A percentile compares a stretch with the other conserved stretches of the same genome.
Evolutionary conservation across 1,140 invertebrate genomes (phyloP).

Genomic region (Trichomalopsis sarcophagae): DNA sequence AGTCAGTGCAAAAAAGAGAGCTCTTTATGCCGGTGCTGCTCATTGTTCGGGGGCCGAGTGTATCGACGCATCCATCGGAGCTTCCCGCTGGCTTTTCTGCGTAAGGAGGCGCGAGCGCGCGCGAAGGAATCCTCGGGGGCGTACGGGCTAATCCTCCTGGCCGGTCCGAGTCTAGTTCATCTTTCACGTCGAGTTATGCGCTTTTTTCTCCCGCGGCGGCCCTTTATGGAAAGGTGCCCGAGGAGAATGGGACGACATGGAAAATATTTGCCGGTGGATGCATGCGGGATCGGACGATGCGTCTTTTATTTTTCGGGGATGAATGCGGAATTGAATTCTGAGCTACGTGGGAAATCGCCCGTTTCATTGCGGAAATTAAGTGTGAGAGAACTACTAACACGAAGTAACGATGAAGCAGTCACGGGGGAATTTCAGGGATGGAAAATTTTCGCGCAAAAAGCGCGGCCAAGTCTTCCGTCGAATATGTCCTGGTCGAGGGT

Average conservation of each 20-base stretch:
- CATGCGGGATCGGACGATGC: background rate
- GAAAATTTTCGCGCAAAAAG: background rate
- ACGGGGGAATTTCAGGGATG: background rate
- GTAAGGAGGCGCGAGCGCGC: constrained; percentile 6
- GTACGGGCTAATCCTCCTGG: constrained; percentile 17
- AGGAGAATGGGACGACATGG: constrained; percentile 19
- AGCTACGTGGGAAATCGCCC: background rate
- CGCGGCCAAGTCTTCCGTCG: background rate
- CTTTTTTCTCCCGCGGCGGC: background rate
- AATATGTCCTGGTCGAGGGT: background rate
- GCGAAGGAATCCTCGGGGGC: constrained; percentile 1
- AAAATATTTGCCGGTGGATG: constrained; percentile 27
- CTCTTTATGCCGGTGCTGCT: background rate
- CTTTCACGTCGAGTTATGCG: background rate
- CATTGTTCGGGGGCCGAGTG: constrained; percentile 27
- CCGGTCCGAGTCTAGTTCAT: background rate
- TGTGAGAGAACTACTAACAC: too few relatives aligned
- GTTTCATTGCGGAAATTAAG: background rate
- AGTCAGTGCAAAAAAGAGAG: constrained; percentile 40
- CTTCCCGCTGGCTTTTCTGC: constrained; percentile 47
- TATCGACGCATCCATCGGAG: constrained; percentile 29
- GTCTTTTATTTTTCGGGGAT: background rate
- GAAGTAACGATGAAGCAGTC: background rate
- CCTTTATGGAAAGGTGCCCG: constrained; percentile 13
- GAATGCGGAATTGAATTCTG: background rate